phyloP scores from a whole-genome alignment of 2,888 invertebrate species.

The Mycalesis mineus region DNA sequence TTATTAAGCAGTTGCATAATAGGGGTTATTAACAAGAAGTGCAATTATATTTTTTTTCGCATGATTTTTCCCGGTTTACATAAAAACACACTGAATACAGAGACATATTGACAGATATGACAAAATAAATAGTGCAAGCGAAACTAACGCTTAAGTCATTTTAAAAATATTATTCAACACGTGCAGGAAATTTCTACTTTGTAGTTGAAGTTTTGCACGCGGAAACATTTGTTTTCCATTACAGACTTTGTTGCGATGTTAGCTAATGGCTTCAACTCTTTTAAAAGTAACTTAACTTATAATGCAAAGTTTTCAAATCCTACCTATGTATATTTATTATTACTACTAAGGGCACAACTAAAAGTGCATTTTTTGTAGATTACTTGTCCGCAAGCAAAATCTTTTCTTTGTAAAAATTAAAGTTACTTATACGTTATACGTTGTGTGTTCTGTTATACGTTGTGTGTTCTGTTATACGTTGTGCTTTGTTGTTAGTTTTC shows the following conservation, averaged over 20 bases:
- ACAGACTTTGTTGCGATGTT: neutral
- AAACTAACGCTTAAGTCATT: neutral
- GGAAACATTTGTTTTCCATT: neutral
- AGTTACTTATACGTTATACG: no score
- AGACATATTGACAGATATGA: neutral
- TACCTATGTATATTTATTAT: neutral
- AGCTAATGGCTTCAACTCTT: neutral
- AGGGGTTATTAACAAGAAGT: no score
- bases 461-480: no score
- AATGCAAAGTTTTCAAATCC: neutral
- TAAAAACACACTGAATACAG: no score
- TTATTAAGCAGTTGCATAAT: no score
- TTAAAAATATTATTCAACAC: neutral
- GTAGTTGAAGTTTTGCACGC: conserved; percentile 1
- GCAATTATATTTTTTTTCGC: no score
- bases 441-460: no score
- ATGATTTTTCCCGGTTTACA: no score
- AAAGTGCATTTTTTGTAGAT: no score
- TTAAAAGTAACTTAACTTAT: neutral
- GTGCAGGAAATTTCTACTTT: neutral
- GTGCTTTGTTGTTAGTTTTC: no score
- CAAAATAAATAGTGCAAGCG: neutral
- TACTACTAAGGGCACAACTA: neutral
- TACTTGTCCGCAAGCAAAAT: no score
- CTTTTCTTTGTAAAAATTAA: no score